phyloP scores from a whole-genome alignment of 2,797 vertebrate species.

The Sebastes oblongus region DNA sequence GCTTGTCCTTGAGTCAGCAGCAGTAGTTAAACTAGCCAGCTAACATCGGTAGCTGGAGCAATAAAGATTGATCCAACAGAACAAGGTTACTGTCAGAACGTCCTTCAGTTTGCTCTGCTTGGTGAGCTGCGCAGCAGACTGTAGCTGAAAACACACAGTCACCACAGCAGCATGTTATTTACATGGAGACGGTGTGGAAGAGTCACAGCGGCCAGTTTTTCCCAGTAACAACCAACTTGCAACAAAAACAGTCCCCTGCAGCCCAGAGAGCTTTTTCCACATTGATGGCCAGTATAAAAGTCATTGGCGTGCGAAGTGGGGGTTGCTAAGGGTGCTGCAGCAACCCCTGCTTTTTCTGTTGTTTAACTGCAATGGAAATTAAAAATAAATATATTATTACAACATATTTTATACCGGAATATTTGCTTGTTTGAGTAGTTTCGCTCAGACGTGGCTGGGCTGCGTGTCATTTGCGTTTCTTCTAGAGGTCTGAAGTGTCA shows the following conservation, averaged over 20 bases:
- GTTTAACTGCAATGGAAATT: no score
- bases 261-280: neutral
- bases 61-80: constrained; percentile 4
- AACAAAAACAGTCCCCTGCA: constrained; percentile 1
- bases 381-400: no score
- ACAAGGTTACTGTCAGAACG: neutral
- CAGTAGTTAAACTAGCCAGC: neutral
- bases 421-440: fast-evolving
- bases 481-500: no score
- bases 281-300: neutral
- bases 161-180: constrained; percentile 15
- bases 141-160: constrained; percentile 28
- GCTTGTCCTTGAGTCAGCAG: neutral
- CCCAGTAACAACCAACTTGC: neutral
- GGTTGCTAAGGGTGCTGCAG: no score
- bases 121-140: constrained; percentile 1
- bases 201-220: neutral
- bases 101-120: constrained; percentile 21
- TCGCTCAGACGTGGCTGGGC: no score
- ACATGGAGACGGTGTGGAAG: neutral
- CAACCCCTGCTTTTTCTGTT: no score
- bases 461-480: no score
- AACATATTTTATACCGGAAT: no score
- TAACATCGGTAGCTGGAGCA: neutral
- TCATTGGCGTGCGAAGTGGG: neutral